Evolutionary conservation across 2,113 vertebrate species (phyloP).

Genomic region (Chaetops frenatus): DNA sequence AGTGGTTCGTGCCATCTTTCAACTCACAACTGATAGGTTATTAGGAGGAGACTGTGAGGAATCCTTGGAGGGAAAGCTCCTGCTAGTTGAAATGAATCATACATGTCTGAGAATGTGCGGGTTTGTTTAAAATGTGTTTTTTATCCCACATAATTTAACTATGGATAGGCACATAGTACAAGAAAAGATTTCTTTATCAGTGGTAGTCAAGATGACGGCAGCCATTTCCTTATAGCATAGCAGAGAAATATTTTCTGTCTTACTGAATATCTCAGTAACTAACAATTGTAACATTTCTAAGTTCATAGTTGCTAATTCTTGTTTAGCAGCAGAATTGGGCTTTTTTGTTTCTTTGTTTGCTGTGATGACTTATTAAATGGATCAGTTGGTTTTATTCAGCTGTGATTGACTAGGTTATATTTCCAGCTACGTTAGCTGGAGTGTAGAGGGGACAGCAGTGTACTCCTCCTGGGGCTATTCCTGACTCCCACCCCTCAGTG

Average conservation of each 20-base stretch:
- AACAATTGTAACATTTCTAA: not conserved
- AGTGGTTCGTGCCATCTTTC: not conserved
- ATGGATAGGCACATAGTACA: not conserved
- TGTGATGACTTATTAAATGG: not conserved
- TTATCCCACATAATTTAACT: not conserved
- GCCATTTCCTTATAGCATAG: not conserved
- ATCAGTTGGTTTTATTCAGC: not conserved
- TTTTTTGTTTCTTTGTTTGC: not conserved
- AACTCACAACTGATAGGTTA: not conserved
- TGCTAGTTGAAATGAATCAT: not conserved
- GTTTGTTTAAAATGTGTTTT: not conserved
- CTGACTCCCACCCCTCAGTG: accelerated
- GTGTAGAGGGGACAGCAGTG: not conserved
- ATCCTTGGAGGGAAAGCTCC: not conserved
- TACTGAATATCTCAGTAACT: not conserved
- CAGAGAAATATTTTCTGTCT: not conserved
- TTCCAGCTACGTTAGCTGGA: not conserved
- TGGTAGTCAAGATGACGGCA: not conserved
- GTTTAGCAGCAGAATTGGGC: not conserved
- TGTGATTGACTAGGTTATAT: too few species aligned
- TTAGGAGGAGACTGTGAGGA: not conserved
- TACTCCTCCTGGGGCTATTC: not conserved
- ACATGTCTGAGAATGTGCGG: not conserved
- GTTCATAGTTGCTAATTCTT: not conserved
- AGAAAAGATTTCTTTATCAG: not conserved